A percentile compares a stretch with the other conserved stretches of the same genome.
Evolutionary conservation across 2,797 vertebrate genomes (phyloP).

Genomic region (Notolepis coatsorum): DNA sequence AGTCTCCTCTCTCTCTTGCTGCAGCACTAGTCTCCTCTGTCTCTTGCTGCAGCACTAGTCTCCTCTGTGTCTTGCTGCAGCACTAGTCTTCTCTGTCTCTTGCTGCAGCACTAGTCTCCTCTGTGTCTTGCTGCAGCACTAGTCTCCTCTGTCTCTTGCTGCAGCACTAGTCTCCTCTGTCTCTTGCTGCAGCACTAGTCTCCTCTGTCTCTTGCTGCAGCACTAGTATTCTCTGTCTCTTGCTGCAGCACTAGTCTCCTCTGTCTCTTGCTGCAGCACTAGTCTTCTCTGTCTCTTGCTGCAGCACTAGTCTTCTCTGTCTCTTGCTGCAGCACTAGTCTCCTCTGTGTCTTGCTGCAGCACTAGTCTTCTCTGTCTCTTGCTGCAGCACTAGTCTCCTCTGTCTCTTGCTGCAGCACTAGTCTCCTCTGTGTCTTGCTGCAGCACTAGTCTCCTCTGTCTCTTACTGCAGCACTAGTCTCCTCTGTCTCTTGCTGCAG

Average conservation of each 20-base stretch:
- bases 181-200: too few relatives aligned
- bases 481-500: too few relatives aligned
- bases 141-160: background rate
- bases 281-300: too few relatives aligned
- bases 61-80: too few relatives aligned
- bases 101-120: background rate
- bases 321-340: background rate
- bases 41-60: background rate
- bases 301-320: too few relatives aligned
- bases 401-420: too few relatives aligned
- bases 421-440: slow-evolving; percentile 1
- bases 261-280: background rate
- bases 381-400: background rate
- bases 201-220: background rate
- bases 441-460: too few relatives aligned
- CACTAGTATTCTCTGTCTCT: background rate
- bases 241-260: too few relatives aligned
- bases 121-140: too few relatives aligned
- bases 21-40: too few relatives aligned
- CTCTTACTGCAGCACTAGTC: background rate
- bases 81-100: background rate
- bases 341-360: too few relatives aligned
- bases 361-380: background rate
- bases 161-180: background rate
- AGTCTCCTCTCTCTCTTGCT: too few relatives aligned